Conservation (phyloP, 2,888 invertebrate genomes). For the Parasteatoda lunata region DNA sequence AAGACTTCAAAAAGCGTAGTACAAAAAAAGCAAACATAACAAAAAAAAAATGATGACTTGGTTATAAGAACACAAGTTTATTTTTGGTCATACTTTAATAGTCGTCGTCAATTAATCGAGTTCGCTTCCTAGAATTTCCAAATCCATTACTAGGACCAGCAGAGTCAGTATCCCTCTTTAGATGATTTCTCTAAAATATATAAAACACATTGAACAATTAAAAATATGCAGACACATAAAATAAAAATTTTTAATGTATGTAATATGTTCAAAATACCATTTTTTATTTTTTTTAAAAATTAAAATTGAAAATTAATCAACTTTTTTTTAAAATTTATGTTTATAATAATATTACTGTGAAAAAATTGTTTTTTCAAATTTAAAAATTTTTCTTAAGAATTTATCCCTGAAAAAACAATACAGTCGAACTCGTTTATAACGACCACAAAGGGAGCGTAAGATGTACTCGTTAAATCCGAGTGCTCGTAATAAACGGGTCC, state of each 20-base stretch:
- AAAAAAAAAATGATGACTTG: background rate
- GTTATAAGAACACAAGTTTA: conserved; percentile 3
- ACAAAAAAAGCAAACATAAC: conserved; percentile 5
- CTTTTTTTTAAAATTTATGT: too few species aligned
- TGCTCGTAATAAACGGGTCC: too few species aligned
- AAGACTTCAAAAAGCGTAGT: background rate
- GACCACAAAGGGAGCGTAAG: too few species aligned
- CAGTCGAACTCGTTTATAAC: too few species aligned
- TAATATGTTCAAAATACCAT: too few species aligned
- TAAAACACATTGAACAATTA: background rate
- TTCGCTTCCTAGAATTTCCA: conserved; percentile 28
- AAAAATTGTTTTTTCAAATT: too few species aligned
- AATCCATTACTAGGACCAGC: conserved; percentile 30
- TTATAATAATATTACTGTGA: too few species aligned
- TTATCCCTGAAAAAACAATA: too few species aligned
- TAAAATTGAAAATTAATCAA: too few species aligned
- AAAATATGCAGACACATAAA: background rate
- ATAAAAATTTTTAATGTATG: background rate
- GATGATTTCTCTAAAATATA: conserved; percentile 10
- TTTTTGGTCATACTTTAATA: background rate
- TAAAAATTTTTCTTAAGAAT: too few species aligned
- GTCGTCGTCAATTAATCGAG: conserved; percentile 13
- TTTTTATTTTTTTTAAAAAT: too few species aligned
- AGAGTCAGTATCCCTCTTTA: conserved; percentile 33
- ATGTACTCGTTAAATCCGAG: too few species aligned